phyloP scores from a whole-genome alignment of 2,888 invertebrate genomes.

The Trisateles emortualis region DNA sequence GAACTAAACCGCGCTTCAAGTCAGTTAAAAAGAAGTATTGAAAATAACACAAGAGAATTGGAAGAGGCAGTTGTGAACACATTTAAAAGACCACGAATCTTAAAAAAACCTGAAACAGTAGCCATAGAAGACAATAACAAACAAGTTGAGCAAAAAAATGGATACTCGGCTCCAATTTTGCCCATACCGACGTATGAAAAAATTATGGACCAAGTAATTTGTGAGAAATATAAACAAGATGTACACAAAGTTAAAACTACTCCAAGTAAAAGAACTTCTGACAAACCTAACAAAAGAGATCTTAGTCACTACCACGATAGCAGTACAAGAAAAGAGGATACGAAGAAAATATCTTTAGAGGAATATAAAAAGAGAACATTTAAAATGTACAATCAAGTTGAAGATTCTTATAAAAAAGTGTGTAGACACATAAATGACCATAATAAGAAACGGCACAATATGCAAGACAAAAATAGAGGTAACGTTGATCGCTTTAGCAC shows the following conservation, averaged over 20 bases:
- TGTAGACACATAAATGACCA: conserved; percentile 9
- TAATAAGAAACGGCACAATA: conserved; percentile 5
- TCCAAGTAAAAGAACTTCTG: neutral
- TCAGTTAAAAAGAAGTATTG: neutral
- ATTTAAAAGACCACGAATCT: neutral
- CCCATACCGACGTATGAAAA: conserved; percentile 66
- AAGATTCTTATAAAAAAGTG: neutral
- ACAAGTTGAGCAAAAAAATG: conserved; percentile 18
- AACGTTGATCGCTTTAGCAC: conserved; percentile 22
- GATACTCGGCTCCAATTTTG: conserved; percentile 69
- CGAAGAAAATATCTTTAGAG: conserved; percentile 61
- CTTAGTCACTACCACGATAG: conserved; percentile 8
- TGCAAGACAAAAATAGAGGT: conserved; percentile 13
- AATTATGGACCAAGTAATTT: conserved; percentile 21
- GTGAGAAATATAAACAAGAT: conserved; percentile 6
- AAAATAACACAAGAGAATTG: neutral
- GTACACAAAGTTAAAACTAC: too few relatives aligned
- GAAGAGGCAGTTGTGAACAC: neutral
- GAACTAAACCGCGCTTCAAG: conserved; percentile 43
- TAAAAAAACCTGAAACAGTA: neutral
- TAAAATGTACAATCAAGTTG: conserved; percentile 5
- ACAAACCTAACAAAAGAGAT: neutral
- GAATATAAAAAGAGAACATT: conserved; percentile 59
- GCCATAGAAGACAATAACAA: neutral
- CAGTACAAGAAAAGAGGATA: conserved; percentile 14